Conservation (phyloP, 2,113 vertebrate genomes). For the Saguinus imperator region DNA sequence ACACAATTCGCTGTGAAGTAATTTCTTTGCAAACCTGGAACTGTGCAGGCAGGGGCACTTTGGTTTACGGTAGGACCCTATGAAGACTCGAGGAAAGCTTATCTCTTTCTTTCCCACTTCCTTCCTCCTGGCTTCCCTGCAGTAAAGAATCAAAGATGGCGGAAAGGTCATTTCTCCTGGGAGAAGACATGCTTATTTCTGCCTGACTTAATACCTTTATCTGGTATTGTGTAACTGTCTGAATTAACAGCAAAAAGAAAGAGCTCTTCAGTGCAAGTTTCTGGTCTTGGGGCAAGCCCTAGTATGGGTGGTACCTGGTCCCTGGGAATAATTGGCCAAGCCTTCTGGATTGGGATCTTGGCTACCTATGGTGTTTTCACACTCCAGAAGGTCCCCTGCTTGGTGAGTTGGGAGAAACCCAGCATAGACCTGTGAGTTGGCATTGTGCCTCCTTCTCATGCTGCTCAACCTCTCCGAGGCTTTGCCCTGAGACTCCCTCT, state of each 20-base stretch:
- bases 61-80: background rate
- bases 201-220: conserved; percentile 67
- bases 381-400: background rate
- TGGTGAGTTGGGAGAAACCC: background rate
- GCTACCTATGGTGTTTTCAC: background rate
- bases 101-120: background rate
- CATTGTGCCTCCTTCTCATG: background rate
- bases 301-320: background rate
- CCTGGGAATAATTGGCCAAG: background rate
- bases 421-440: background rate
- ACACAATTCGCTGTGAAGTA: background rate
- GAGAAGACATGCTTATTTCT: conserved; percentile 68
- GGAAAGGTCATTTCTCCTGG: conserved; percentile 68
- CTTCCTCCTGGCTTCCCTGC: conserved; percentile 51
- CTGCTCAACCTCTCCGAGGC: background rate
- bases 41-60: background rate
- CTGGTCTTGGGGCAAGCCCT: conserved; percentile 36
- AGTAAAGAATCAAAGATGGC: conserved; percentile 68
- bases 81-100: background rate
- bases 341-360: background rate
- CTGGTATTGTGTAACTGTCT: conserved; percentile 71
- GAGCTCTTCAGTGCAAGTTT: conserved; percentile 66
- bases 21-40: background rate
- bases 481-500: background rate
- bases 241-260: conserved; percentile 77